Evolutionary conservation across 2,113 vertebrate species (phyloP).

Genomic region (Tetrao urogallus): DNA sequence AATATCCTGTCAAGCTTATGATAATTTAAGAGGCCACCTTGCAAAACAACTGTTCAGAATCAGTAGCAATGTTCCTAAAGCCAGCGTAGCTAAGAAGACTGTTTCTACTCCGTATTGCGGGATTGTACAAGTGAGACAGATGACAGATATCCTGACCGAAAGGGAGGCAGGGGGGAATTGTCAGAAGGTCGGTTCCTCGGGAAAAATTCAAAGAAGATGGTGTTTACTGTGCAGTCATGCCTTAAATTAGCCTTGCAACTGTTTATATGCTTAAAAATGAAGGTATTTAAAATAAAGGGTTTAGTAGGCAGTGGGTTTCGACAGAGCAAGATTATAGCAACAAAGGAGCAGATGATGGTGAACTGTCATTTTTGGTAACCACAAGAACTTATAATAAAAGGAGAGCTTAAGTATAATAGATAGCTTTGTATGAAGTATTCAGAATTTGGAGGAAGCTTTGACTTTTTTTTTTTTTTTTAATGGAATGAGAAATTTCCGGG

Average conservation of each 20-base stretch:
- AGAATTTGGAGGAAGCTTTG: neutral
- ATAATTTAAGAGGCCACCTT: neutral
- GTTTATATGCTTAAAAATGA: neutral
- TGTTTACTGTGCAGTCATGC: neutral
- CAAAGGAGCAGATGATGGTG: neutral
- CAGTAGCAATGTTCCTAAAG: neutral
- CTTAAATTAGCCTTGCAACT: neutral
- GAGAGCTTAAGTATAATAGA: neutral
- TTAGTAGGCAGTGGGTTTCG: neutral
- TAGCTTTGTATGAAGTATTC: neutral
- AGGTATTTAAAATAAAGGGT: neutral
- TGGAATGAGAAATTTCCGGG: neutral
- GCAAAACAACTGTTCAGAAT: neutral
- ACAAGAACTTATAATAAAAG: neutral
- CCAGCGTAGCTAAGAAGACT: neutral
- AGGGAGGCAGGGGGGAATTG: neutral
- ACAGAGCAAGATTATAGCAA: neutral
- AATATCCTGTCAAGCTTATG: neutral
- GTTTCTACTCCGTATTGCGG: neutral
- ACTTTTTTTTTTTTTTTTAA: neutral
- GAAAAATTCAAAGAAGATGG: neutral
- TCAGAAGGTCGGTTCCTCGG: neutral
- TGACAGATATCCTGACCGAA: neutral
- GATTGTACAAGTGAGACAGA: neutral
- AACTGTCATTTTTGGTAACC: neutral